Evolutionary conservation across 2,797 vertebrate genomes (phyloP).

Genomic region (Sebastes oblongus): DNA sequence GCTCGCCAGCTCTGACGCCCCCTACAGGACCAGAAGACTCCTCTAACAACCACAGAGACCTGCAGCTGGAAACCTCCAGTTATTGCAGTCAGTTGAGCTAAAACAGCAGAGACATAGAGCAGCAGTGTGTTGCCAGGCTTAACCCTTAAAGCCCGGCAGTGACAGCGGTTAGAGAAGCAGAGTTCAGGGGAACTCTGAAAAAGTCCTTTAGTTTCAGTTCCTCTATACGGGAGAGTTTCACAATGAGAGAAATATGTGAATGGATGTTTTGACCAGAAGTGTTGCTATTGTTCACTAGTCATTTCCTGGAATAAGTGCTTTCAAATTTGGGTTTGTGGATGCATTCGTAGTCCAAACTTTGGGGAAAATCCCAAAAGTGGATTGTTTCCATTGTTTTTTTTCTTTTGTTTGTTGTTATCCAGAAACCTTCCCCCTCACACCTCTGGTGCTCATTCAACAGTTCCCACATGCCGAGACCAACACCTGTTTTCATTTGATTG

Average conservation of each 20-base stretch:
- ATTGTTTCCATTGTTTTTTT: no score
- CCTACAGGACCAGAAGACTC: slow-evolving; percentile 61
- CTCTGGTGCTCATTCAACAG: background rate
- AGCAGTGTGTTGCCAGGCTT: background rate
- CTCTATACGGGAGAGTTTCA: slow-evolving; percentile 11
- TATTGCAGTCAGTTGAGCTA: slow-evolving; percentile 20
- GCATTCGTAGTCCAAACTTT: background rate
- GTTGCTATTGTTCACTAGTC: background rate
- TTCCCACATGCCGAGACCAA: background rate
- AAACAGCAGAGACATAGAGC: slow-evolving; percentile 19
- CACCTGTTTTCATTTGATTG: background rate
- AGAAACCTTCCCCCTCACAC: background rate
- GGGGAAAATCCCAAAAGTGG: no score
- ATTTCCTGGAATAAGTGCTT: background rate
- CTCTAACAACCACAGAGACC: slow-evolving; percentile 14
- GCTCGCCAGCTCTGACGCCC: slow-evolving; percentile 65
- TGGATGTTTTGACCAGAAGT: background rate
- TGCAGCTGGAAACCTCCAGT: slow-evolving; percentile 35
- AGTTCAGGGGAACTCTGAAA: background rate
- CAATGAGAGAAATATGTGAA: slow-evolving; percentile 14
- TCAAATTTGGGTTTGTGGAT: background rate
- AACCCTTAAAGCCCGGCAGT: slow-evolving; percentile 4
- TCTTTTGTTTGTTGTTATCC: no score
- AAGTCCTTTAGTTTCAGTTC: slow-evolving; percentile 33
- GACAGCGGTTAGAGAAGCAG: background rate